A percentile compares a stretch with the other conserved stretches of the same genome.
phyloP scores from a whole-genome alignment of 2,888 invertebrate genomes.

The Drosophila neonasuta region DNA sequence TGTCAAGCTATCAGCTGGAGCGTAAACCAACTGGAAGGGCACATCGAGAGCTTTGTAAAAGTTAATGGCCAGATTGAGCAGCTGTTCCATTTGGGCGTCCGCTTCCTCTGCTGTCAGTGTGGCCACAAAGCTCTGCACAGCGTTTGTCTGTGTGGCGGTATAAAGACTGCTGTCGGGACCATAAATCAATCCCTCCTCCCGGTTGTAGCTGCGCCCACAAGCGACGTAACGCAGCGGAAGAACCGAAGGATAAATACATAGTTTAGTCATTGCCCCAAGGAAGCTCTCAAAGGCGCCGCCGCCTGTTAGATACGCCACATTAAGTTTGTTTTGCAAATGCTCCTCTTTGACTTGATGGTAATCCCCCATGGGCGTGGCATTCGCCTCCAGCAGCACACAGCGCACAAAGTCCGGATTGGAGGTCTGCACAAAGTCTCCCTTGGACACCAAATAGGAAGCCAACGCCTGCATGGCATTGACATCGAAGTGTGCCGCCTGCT shows the following conservation, averaged over 20 bases:
- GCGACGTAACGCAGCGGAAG: constrained; percentile 88
- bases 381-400: constrained; percentile 88
- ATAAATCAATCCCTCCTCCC: constrained; percentile 59
- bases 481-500: constrained; percentile 89
- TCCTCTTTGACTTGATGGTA: constrained; percentile 85
- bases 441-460: constrained; percentile 79
- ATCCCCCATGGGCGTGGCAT: constrained; percentile 84
- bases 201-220: constrained; percentile 87
- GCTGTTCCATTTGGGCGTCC: constrained; percentile 84
- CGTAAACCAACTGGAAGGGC: constrained; percentile 86
- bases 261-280: constrained; percentile 86
- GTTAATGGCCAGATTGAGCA: constrained; percentile 83
- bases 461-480: constrained; percentile 81
- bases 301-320: constrained; percentile 88
- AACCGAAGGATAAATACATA: constrained; percentile 84
- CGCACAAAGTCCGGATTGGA: constrained; percentile 91
- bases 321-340: constrained; percentile 82
- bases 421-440: constrained; percentile 85
- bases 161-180: constrained; percentile 83
- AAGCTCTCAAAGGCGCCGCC: constrained; percentile 89
- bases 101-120: constrained; percentile 83
- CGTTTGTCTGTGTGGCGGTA: constrained; percentile 87
- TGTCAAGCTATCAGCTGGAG: constrained; percentile 85
- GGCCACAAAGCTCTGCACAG: constrained; percentile 86
- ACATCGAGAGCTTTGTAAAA: constrained; percentile 87